Evolutionary conservation across 2,113 vertebrate species (phyloP).

Genomic region (Lepisosteus osseus): DNA sequence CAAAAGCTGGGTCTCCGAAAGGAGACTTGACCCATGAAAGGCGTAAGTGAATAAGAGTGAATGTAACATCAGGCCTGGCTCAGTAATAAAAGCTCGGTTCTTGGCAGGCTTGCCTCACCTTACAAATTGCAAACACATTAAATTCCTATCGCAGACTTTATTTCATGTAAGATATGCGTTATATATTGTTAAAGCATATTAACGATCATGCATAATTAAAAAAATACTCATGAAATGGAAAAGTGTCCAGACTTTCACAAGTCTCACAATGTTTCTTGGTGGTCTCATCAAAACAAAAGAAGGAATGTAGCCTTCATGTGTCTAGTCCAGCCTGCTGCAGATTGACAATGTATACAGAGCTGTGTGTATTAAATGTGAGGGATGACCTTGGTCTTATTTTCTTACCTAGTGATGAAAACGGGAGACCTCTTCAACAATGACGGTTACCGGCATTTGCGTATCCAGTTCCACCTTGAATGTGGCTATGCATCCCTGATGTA

Average conservation of each 20-base stretch:
- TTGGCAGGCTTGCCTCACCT: background rate
- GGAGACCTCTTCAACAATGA: slow-evolving; percentile 55
- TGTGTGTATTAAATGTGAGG: too few relatives aligned
- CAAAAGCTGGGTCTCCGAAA: background rate
- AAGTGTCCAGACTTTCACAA: too few relatives aligned
- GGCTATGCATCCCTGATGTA: slow-evolving; percentile 80
- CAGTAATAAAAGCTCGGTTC: background rate
- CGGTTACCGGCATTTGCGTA: slow-evolving; percentile 61
- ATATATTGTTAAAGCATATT: too few relatives aligned
- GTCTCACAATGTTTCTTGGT: too few relatives aligned
- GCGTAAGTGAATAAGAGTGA: background rate
- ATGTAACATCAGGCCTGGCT: background rate
- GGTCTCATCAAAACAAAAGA: too few relatives aligned
- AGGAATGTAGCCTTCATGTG: too few relatives aligned
- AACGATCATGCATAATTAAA: too few relatives aligned
- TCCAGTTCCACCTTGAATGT: slow-evolving; percentile 90
- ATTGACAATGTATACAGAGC: too few relatives aligned
- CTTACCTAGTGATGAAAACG: slow-evolving; percentile 69
- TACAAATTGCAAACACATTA: background rate
- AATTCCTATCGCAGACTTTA: too few relatives aligned
- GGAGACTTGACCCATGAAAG: background rate
- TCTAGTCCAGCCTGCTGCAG: too few relatives aligned
- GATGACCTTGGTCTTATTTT: slow-evolving; percentile 27
- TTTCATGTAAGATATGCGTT: too few relatives aligned
- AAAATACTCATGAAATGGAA: too few relatives aligned